Evolutionary conservation across 2,113 vertebrate genomes (phyloP).

Genomic region (Turdus rufiventris): DNA sequence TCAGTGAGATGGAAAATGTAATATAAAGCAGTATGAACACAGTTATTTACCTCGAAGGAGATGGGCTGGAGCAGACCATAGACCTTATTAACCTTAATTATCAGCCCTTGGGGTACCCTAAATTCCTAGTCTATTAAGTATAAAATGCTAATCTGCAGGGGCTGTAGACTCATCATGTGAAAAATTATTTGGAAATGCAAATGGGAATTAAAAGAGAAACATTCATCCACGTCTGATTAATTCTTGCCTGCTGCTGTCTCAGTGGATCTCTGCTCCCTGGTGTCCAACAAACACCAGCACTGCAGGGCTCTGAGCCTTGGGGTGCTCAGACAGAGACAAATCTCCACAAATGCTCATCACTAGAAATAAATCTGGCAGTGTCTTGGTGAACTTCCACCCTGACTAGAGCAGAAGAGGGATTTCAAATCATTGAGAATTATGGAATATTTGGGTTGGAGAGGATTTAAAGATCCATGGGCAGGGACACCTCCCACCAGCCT

Average conservation of each 20-base stretch:
- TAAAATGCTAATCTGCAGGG: slow-evolving; percentile 21
- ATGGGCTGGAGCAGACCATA: not conserved
- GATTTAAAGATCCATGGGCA: not conserved
- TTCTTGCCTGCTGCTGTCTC: not conserved
- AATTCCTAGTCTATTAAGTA: slow-evolving; percentile 27
- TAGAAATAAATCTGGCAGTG: rapidly evolving
- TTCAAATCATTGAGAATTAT: rapidly evolving
- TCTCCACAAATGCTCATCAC: rapidly evolving
- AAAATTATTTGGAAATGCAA: slow-evolving; percentile 11
- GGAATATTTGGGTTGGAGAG: not conserved
- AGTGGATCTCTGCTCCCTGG: not conserved
- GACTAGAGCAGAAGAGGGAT: not conserved
- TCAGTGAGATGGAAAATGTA: slow-evolving; percentile 1
- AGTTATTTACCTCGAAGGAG: not conserved
- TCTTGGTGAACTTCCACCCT: not conserved
- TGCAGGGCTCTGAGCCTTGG: not conserved
- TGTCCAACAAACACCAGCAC: not conserved
- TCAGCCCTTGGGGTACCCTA: slow-evolving; percentile 8
- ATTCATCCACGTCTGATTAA: slow-evolving; percentile 18
- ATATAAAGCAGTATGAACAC: not conserved
- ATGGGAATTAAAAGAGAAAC: not conserved
- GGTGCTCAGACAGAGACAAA: not conserved
- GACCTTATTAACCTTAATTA: slow-evolving; percentile 48
- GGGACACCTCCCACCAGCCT: not conserved
- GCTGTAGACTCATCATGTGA: not conserved